A percentile compares a stretch with the other conserved stretches of the same genome.
Evolutionary conservation across 2,888 invertebrate genomes (phyloP).

Genomic region (Lasiommata megera): DNA sequence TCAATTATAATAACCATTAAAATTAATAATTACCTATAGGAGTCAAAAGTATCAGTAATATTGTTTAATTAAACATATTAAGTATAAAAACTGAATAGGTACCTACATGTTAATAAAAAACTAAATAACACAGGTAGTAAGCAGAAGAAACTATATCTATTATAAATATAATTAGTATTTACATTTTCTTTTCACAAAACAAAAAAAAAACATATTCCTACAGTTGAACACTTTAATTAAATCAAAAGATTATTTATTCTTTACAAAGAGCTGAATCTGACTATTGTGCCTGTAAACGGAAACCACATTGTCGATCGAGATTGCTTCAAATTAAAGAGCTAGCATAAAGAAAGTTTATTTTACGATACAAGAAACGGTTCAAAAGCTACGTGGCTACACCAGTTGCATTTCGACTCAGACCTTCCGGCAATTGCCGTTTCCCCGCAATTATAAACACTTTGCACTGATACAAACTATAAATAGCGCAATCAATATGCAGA

Average conservation of each 20-base stretch:
- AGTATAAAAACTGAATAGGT: too few relatives aligned
- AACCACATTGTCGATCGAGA: slow-evolving; percentile 51
- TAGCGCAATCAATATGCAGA: slow-evolving; percentile 45
- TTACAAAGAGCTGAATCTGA: background rate
- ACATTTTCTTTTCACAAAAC: background rate
- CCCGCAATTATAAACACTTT: slow-evolving; percentile 56
- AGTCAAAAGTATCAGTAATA: too few relatives aligned
- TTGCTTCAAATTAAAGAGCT: slow-evolving; percentile 55
- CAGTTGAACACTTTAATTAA: slow-evolving; percentile 3
- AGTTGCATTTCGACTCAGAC: slow-evolving; percentile 52
- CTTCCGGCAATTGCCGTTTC: slow-evolving; percentile 49
- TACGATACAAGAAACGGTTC: slow-evolving; percentile 50
- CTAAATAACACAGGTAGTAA: too few relatives aligned
- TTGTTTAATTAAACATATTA: too few relatives aligned
- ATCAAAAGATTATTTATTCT: slow-evolving; percentile 14
- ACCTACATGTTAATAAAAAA: too few relatives aligned
- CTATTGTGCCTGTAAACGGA: slow-evolving; percentile 36
- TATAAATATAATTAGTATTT: background rate
- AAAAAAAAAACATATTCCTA: background rate
- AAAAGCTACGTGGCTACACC: slow-evolving; percentile 42
- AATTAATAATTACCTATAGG: too few relatives aligned
- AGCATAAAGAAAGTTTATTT: slow-evolving; percentile 48
- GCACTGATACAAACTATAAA: slow-evolving; percentile 46
- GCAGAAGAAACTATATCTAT: too few relatives aligned
- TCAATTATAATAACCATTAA: too few relatives aligned